Conservation (phyloP, 2,888 invertebrate species). For the Myopa testacea region DNA sequence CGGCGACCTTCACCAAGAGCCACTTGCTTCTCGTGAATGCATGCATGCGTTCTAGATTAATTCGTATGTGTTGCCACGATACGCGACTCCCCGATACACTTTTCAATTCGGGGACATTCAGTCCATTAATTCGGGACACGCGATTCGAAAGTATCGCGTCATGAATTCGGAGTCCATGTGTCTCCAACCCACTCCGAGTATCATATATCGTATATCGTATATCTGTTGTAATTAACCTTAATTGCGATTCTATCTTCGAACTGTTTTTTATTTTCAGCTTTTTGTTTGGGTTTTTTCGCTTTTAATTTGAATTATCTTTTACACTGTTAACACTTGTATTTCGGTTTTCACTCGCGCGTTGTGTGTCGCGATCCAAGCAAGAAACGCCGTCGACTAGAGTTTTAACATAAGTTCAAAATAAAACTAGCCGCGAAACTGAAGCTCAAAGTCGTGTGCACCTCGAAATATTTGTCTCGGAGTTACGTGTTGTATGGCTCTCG, state of each 20-base stretch:
- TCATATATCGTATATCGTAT: background rate
- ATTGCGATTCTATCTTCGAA: conserved; percentile 1
- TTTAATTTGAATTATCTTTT: background rate
- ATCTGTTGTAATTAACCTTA: conserved; percentile 19
- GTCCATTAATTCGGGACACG: conserved; percentile 8
- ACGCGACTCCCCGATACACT: background rate
- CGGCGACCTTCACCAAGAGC: background rate
- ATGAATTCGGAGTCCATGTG: background rate
- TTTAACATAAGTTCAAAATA: conserved; percentile 47
- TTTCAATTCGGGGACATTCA: background rate
- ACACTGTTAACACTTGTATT: background rate
- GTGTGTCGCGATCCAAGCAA: background rate
- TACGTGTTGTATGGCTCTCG: background rate
- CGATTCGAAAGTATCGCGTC: background rate
- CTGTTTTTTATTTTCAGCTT: background rate
- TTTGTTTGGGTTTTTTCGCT: background rate
- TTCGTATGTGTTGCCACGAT: background rate
- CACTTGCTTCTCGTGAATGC: conserved; percentile 8
- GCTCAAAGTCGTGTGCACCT: conserved; percentile 1
- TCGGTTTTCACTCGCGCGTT: background rate
- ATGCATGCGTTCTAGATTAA: conserved; percentile 10
- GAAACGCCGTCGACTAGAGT: conserved; percentile 49
- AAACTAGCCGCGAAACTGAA: conserved; percentile 14
- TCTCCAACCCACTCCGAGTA: background rate
- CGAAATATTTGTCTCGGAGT: background rate